phyloP scores from a whole-genome alignment of 2,888 invertebrate species.

The Eustalomyia histrio region DNA sequence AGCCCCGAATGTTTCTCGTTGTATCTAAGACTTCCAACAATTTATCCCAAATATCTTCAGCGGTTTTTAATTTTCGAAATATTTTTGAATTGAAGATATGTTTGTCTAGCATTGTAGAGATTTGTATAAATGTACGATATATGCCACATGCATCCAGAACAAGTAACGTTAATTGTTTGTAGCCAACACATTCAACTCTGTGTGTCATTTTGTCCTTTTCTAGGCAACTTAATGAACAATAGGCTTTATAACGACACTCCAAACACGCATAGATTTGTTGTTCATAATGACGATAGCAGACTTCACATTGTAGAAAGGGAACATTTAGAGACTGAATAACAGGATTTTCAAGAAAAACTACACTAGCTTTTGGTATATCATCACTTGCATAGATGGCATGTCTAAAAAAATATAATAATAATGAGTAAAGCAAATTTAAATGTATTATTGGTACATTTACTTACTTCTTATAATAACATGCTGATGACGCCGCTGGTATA shows the following conservation, averaged over 20 bases:
- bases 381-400: conserved; percentile 48
- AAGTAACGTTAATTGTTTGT: conserved; percentile 59
- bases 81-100: conserved; percentile 48
- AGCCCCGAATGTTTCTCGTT: conserved; percentile 3
- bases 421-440: too few species aligned
- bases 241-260: conserved; percentile 65
- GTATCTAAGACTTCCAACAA: conserved; percentile 32
- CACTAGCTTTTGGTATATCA: conserved; percentile 48
- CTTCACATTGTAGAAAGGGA: conserved; percentile 64
- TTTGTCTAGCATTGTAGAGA: conserved; percentile 51
- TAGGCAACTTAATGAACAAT: conserved; percentile 65
- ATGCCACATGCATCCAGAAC: conserved; percentile 60
- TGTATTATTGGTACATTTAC: conserved; percentile 4
- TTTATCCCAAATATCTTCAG: conserved; percentile 52
- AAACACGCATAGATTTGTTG: conserved; percentile 64
- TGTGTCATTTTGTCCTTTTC: conserved; percentile 55
- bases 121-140: conserved; percentile 60
- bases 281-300: conserved; percentile 47
- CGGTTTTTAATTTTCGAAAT: conserved; percentile 61
- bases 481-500: conserved; percentile 51
- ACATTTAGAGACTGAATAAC: conserved; percentile 44
- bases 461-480: conserved; percentile 52
- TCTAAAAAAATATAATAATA: background rate
- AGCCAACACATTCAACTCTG: conserved; percentile 64
- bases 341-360: conserved; percentile 61